phyloP scores from a whole-genome alignment of 2,888 invertebrate species.

The Adelognathus sp. region DNA sequence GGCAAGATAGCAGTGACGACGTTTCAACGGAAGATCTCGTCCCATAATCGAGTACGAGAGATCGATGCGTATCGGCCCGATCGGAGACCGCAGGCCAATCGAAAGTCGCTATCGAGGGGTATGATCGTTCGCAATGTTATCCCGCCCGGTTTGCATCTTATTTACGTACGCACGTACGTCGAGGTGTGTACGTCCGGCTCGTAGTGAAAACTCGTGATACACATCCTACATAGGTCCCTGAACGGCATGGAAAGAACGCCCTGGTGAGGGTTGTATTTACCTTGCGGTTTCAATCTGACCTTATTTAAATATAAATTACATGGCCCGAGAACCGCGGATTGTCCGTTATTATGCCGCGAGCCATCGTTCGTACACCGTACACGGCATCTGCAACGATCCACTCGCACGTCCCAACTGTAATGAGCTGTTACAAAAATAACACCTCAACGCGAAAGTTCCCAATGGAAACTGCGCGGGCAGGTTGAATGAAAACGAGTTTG shows the following conservation, averaged over 20 bases:
- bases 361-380: conserved; percentile 3
- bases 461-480: conserved; percentile 23
- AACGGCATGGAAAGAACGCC: conserved; percentile 52
- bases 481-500: background rate
- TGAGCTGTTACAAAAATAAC: conserved; percentile 43
- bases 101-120: conserved; percentile 67
- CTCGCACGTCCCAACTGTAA: conserved; percentile 25
- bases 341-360: conserved; percentile 50
- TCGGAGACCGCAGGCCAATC: conserved; percentile 74
- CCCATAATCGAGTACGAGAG: conserved; percentile 47
- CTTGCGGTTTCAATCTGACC: conserved; percentile 79
- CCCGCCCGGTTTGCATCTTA: conserved; percentile 33
- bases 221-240: conserved; percentile 34
- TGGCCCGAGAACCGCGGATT: conserved; percentile 56
- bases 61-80: conserved; percentile 49
- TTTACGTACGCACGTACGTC: conserved; percentile 19
- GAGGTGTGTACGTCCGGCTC: background rate
- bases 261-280: conserved; percentile 75
- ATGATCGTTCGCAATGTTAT: conserved; percentile 51
- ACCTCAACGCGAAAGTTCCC: conserved; percentile 6
- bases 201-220: conserved; percentile 36
- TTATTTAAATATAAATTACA: conserved; percentile 80
- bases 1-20: conserved; percentile 38
- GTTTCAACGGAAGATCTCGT: conserved; percentile 40
- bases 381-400: background rate